These are phyloP conservation scores for Patagioenas fasciata DNA, from an alignment of 2,113 vertebrate genomes.

Conservation along the genomic window DNA sequence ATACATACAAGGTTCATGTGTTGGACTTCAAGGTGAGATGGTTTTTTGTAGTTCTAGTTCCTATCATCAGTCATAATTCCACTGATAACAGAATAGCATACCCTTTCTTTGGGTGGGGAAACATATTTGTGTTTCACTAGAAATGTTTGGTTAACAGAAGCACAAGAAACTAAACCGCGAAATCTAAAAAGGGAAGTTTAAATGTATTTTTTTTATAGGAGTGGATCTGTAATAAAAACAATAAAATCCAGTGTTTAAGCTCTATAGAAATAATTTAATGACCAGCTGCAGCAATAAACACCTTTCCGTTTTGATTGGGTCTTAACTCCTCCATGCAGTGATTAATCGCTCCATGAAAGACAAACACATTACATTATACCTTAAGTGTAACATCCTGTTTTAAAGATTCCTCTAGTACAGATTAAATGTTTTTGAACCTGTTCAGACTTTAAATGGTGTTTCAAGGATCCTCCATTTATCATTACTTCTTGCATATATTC, in stretches of 20 bases:
- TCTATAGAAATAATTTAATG: conserved; percentile 69
- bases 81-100: background rate
- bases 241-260: conserved; percentile 58
- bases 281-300: conserved; percentile 68
- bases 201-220: conserved; percentile 66
- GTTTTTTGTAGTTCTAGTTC: background rate
- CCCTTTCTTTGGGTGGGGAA: background rate
- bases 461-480: background rate
- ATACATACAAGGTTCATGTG: background rate
- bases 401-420: conserved; percentile 46
- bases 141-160: conserved; percentile 58
- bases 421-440: conserved; percentile 49
- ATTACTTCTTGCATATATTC: background rate
- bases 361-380: conserved; percentile 64
- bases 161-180: conserved; percentile 39
- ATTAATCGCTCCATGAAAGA: conserved; percentile 59
- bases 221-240: conserved; percentile 62
- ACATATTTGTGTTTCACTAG: background rate
- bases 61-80: background rate
- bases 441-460: conserved; percentile 19
- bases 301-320: conserved; percentile 61
- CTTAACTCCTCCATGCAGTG: conserved; percentile 54
- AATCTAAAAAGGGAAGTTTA: conserved; percentile 60
- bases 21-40: background rate
- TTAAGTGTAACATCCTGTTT: conserved; percentile 64